Conservation (phyloP, 1,140 invertebrate genomes). For the Papilio polytes region DNA sequence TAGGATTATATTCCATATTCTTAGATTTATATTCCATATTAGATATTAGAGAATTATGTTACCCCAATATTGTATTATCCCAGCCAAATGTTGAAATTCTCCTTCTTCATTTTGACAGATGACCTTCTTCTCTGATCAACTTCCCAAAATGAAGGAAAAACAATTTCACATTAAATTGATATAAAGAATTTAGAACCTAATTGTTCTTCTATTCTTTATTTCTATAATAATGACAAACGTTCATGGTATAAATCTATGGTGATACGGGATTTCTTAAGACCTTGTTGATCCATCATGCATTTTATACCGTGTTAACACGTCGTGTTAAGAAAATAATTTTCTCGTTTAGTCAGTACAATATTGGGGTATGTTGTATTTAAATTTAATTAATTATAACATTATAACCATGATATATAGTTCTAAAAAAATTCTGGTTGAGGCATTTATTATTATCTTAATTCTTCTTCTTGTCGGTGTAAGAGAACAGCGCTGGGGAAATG, state of each 20-base stretch:
- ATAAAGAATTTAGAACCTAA: neutral
- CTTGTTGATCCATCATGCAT: neutral
- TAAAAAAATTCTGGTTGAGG: neutral
- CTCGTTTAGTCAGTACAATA: neutral
- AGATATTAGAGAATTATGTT: no score
- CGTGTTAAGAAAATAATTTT: neutral
- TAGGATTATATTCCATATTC: no score
- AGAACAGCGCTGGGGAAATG: neutral
- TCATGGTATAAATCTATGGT: neutral
- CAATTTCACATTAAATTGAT: neutral
- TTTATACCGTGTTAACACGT: neutral
- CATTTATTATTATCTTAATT: neutral
- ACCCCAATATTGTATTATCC: neutral
- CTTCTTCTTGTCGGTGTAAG: neutral
- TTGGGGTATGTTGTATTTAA: constrained; percentile 2
- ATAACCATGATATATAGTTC: neutral
- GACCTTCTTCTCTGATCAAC: neutral
- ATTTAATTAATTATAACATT: no score
- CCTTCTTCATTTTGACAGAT: neutral
- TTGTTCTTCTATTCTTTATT: neutral
- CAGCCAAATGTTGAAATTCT: constrained; percentile 4
- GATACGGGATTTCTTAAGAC: neutral
- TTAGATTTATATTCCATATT: no score
- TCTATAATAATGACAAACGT: neutral
- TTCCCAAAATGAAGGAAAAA: neutral